phyloP scores from a whole-genome alignment of 1,140 invertebrate species.

The Stegodyphus dumicola region DNA sequence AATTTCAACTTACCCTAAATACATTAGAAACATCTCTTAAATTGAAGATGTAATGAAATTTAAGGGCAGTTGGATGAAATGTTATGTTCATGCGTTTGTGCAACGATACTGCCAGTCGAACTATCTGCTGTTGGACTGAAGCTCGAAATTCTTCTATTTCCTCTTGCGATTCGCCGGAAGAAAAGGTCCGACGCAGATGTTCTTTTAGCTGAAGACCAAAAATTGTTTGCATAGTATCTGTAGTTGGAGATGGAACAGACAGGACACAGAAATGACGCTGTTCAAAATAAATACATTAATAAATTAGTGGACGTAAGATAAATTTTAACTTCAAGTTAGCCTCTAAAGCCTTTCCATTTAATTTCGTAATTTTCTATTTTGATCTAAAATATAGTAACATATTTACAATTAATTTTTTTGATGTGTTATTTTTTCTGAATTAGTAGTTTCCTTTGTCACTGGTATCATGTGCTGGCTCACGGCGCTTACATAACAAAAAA shows the following conservation, averaged over 20 bases:
- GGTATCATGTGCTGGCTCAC: too few species aligned
- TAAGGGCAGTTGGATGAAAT: constrained; percentile 93
- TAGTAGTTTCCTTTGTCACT: too few species aligned
- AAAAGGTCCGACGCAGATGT: constrained; percentile 78
- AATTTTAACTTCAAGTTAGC: neutral
- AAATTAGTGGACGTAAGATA: neutral
- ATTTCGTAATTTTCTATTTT: too few species aligned
- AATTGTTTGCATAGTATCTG: constrained; percentile 87
- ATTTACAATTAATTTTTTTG: too few species aligned
- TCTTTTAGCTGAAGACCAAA: constrained; percentile 89
- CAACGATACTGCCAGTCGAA: constrained; percentile 82
- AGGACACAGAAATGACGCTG: constrained; percentile 92
- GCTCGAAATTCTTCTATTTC: constrained; percentile 32
- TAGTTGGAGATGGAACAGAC: constrained; percentile 90
- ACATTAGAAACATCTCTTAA: constrained; percentile 92
- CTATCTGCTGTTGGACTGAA: constrained; percentile 64
- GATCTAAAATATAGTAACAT: too few species aligned
- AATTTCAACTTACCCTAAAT: constrained; percentile 69
- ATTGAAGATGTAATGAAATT: constrained; percentile 98
- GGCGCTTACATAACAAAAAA: too few species aligned
- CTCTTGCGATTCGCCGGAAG: constrained; percentile 1
- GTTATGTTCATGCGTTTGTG: constrained; percentile 87
- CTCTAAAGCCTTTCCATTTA: too few species aligned
- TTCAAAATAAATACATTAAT: constrained; percentile 19
- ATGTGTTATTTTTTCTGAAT: too few species aligned